Conservation (phyloP, 2,113 vertebrate genomes). For the Tricholaema leucomelas region DNA sequence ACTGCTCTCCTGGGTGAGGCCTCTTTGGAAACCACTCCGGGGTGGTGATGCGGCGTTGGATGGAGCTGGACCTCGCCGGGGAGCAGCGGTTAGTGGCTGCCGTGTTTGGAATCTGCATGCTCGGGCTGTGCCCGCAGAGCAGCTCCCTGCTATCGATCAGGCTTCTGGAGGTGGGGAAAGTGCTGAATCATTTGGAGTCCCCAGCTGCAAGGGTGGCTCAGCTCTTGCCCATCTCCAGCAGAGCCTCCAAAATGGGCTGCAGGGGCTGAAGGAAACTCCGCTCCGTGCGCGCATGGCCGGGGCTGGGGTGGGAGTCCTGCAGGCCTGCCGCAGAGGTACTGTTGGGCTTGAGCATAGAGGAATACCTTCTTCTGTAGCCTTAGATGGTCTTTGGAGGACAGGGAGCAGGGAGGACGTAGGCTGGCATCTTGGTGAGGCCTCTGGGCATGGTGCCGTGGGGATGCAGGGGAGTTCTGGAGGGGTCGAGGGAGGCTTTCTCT, state of each 20-base stretch:
- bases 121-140: not conserved
- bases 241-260: not conserved
- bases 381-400: not conserved
- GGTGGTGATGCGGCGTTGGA: not conserved
- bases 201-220: not conserved
- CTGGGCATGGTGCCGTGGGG: fast-evolving
- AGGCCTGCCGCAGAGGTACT: not conserved
- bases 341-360: not conserved
- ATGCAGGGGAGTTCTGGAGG: fast-evolving
- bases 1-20: fast-evolving
- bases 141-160: constrained; percentile 10
- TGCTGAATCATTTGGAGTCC: constrained; percentile 77
- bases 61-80: not conserved
- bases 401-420: fast-evolving
- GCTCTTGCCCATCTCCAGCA: not conserved
- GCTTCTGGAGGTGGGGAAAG: constrained; percentile 54
- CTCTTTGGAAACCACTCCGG: not conserved
- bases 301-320: not conserved
- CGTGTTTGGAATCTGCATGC: not conserved
- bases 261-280: not conserved
- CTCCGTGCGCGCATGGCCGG: not conserved
- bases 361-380: not conserved
- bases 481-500: not conserved
- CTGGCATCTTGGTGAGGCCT: not conserved
- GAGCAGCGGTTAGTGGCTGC: not conserved